Evolutionary conservation across 2,888 invertebrate genomes (phyloP).

Genomic region (Ctenicera cuprea): DNA sequence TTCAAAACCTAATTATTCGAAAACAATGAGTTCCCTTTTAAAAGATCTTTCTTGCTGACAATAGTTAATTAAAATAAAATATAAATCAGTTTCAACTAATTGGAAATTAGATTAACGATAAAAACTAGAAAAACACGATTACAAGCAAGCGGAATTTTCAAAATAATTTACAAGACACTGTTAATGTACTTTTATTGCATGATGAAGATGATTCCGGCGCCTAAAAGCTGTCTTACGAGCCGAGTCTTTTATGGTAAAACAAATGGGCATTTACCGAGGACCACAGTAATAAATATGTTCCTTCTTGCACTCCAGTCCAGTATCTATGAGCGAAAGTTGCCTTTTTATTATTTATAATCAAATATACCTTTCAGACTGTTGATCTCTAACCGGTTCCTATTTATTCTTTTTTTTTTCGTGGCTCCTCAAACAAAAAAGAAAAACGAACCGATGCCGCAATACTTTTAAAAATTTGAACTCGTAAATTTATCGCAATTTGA

Average conservation of each 20-base stretch:
- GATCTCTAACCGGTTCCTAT: slow-evolving; percentile 47
- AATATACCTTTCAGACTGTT: slow-evolving; percentile 37
- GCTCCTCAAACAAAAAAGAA: background rate
- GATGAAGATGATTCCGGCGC: slow-evolving; percentile 66
- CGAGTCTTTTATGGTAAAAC: slow-evolving; percentile 63
- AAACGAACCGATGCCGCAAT: slow-evolving; percentile 23
- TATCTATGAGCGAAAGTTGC: slow-evolving; percentile 52
- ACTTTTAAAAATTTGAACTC: slow-evolving; percentile 43
- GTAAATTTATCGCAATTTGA: slow-evolving; percentile 47
- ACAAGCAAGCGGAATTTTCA: slow-evolving; percentile 21
- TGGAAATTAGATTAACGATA: slow-evolving; percentile 26
- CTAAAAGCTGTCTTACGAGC: slow-evolving; percentile 63
- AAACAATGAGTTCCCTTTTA: slow-evolving; percentile 41
- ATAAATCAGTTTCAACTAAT: slow-evolving; percentile 29
- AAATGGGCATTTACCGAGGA: slow-evolving; percentile 60
- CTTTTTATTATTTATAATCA: slow-evolving; percentile 49
- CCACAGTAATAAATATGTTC: slow-evolving; percentile 61
- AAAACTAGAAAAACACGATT: slow-evolving; percentile 32
- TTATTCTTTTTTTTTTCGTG: slow-evolving; percentile 20
- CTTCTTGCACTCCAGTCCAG: slow-evolving; percentile 56
- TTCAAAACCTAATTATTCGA: slow-evolving; percentile 43
- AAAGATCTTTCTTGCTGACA: slow-evolving; percentile 31
- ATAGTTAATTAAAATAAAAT: slow-evolving; percentile 48
- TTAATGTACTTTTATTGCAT: slow-evolving; percentile 53
- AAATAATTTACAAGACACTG: slow-evolving; percentile 35